Conservation (phyloP, 30 jellyfish, hydroid and myxozoan species). For the Mastigias papua region DNA sequence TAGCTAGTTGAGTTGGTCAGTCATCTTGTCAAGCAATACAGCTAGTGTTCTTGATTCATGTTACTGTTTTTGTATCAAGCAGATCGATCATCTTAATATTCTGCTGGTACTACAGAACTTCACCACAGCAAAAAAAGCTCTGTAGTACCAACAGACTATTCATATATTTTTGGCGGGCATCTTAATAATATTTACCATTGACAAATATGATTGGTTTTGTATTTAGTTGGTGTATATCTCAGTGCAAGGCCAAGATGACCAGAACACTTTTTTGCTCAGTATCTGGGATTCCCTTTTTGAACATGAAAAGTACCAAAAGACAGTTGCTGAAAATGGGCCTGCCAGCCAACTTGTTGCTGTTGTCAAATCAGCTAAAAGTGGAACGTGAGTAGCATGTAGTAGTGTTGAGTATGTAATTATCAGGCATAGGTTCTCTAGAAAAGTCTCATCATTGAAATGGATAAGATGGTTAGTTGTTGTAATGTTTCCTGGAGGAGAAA, state of each 20-base stretch:
- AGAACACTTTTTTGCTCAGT: conserved; percentile 64
- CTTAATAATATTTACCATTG: background rate
- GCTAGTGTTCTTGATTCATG: no score
- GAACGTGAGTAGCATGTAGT: conserved; percentile 84
- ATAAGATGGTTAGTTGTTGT: no score
- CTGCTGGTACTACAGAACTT: no score
- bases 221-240: conserved; percentile 85
- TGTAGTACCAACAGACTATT: no score
- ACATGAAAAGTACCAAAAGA: conserved; percentile 38
- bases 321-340: conserved; percentile 61
- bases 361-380: conserved; percentile 32
- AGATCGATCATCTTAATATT: background rate
- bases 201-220: background rate
- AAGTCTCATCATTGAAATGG: no score
- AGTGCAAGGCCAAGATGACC: conserved; percentile 91
- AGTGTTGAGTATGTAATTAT: no score
- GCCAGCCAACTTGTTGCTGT: conserved; percentile 40
- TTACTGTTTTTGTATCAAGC: no score
- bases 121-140: no score
- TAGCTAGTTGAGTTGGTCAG: no score
- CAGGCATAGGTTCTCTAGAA: no score
- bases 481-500: no score
- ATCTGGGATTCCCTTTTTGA: conserved; percentile 91
- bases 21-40: background rate
- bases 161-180: no score